phyloP scores from a whole-genome alignment of 1,140 invertebrate species.

The Zaprionus nigranus region DNA sequence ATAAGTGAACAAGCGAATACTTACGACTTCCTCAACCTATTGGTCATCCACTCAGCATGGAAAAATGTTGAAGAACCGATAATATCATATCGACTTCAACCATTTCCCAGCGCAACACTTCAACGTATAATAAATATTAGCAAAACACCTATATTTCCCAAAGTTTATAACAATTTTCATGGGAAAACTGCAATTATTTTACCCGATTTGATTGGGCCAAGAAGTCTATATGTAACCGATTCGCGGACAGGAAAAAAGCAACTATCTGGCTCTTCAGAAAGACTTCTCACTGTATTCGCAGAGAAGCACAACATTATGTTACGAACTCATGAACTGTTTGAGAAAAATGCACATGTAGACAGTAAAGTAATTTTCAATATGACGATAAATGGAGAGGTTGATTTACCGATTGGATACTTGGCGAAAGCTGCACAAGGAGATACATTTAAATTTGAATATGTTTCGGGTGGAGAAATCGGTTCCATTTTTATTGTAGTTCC shows the following conservation, averaged over 20 bases:
- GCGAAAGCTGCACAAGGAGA: too few relatives aligned
- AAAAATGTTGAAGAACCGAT: background rate
- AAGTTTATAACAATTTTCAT: background rate
- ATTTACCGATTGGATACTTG: too few relatives aligned
- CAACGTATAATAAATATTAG: background rate
- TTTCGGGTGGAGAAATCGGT: too few relatives aligned
- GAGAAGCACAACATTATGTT: slow-evolving; percentile 7
- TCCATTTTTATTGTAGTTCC: slow-evolving; percentile 33
- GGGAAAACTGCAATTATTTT: slow-evolving; percentile 9
- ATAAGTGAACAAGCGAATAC: background rate
- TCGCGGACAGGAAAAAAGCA: background rate
- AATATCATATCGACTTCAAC: slow-evolving; percentile 13
- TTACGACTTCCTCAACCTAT: background rate
- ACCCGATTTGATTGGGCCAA: background rate
- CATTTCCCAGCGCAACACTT: slow-evolving; percentile 15
- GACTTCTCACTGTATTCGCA: slow-evolving; percentile 1
- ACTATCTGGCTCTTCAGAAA: background rate
- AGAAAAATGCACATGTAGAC: background rate
- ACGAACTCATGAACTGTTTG: background rate
- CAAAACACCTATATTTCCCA: background rate
- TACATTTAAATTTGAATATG: too few relatives aligned
- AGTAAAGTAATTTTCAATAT: too few relatives aligned
- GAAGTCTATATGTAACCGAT: background rate
- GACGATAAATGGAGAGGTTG: too few relatives aligned
- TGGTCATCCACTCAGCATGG: background rate